A percentile compares a stretch with the other conserved stretches of the same genome.
Evolutionary conservation across 2,888 invertebrate genomes (phyloP).

Genomic region (Melanostoma mellinum): DNA sequence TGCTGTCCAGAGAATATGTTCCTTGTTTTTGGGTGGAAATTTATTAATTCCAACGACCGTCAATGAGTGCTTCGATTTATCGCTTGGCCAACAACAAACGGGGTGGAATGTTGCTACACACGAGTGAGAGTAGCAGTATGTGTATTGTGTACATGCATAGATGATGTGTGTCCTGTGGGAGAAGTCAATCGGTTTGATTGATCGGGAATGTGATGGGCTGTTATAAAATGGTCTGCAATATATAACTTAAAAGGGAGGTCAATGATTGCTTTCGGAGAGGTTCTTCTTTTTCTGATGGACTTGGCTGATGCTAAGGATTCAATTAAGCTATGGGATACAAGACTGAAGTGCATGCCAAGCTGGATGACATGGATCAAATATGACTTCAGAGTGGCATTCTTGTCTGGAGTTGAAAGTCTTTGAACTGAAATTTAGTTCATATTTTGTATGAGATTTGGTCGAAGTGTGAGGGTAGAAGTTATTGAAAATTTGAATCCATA

Average conservation of each 20-base stretch:
- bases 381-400: slow-evolving; percentile 4
- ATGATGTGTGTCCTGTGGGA: slow-evolving; percentile 55
- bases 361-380: slow-evolving; percentile 32
- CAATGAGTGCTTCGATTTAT: slow-evolving; percentile 71
- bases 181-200: slow-evolving; percentile 71
- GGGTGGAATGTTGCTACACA: slow-evolving; percentile 10
- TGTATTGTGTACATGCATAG: background rate
- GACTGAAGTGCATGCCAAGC: slow-evolving; percentile 12
- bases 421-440: too few relatives aligned
- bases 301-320: slow-evolving; percentile 13
- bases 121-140: background rate
- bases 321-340: slow-evolving; percentile 4
- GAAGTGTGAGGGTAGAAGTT: too few relatives aligned
- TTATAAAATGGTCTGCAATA: slow-evolving; percentile 24
- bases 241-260: slow-evolving; percentile 23
- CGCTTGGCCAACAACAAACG: slow-evolving; percentile 47
- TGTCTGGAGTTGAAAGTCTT: slow-evolving; percentile 1
- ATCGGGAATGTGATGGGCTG: slow-evolving; percentile 16
- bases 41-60: slow-evolving; percentile 70
- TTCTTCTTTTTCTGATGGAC: background rate
- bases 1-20: slow-evolving; percentile 67
- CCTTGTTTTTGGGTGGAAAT: slow-evolving; percentile 60
- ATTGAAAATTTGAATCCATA: too few relatives aligned
- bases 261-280: background rate
- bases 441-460: too few relatives aligned